Percentiles rank a stretch among this genome's conserved stretches.
These are phyloP conservation scores for Melanotaenia maccullochi DNA, from an alignment of 2,797 vertebrate species.

Conservation along the genomic window DNA sequence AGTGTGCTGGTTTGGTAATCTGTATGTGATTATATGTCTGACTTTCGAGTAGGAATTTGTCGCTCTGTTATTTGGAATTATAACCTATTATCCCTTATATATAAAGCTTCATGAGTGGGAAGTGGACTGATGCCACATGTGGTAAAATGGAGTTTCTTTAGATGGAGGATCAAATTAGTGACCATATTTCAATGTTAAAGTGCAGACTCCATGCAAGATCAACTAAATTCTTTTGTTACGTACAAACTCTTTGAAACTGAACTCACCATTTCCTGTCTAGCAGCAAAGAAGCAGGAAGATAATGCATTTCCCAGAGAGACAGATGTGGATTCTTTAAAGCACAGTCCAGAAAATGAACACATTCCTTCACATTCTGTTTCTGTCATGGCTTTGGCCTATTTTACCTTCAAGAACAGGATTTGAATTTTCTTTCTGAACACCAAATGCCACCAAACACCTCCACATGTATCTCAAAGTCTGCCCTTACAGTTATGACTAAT, in stretches of 20 bases:
- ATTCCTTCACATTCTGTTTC: constrained; percentile 64
- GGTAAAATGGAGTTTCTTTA: constrained; percentile 63
- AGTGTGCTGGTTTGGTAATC: constrained; percentile 19
- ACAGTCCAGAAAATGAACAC: constrained; percentile 67
- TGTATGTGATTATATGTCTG: constrained; percentile 28
- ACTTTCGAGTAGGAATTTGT: constrained; percentile 36
- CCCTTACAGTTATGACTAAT: constrained; percentile 24
- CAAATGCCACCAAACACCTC: constrained; percentile 11
- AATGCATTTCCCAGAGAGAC: constrained; percentile 79
- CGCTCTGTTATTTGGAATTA: constrained; percentile 45
- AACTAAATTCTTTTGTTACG: constrained; percentile 60
- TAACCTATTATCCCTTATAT: constrained; percentile 35
- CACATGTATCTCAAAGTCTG: constrained; percentile 10
- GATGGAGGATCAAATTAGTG: constrained; percentile 55
- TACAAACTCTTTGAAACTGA: constrained; percentile 72
- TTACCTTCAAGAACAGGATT: constrained; percentile 28
- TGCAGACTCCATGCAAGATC: constrained; percentile 38
- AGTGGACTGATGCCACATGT: constrained; percentile 69
- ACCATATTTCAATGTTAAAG: constrained; percentile 64
- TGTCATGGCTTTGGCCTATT: constrained; percentile 47
- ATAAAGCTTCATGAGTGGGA: constrained; percentile 43
- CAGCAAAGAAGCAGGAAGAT: constrained; percentile 55
- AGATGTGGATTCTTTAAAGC: constrained; percentile 62
- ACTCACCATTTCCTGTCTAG: constrained; percentile 72
- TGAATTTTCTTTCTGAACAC: constrained; percentile 31